Conservation (phyloP, 2,797 vertebrate species). For the Aselliscus stoliczkanus region DNA sequence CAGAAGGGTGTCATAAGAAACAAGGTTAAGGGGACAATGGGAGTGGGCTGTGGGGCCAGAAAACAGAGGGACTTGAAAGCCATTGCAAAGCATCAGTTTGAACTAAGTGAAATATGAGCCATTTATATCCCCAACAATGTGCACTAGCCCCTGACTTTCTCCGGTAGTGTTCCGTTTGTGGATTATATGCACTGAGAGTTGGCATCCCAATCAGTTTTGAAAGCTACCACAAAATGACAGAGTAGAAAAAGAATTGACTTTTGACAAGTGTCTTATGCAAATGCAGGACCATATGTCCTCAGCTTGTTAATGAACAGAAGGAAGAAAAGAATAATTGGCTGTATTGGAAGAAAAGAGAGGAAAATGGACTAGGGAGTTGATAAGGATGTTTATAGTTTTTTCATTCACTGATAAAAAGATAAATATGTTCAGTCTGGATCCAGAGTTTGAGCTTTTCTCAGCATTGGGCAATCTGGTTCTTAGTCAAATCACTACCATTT, state of each 20-base stretch:
- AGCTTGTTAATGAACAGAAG: not conserved
- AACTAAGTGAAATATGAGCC: not conserved
- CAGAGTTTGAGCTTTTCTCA: not conserved
- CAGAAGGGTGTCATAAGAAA: fast-evolving
- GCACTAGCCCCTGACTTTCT: not conserved
- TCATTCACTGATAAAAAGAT: not conserved
- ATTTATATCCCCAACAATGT: not conserved
- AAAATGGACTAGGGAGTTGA: not conserved
- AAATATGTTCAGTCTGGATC: not conserved
- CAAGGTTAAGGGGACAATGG: not conserved
- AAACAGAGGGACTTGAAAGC: not conserved
- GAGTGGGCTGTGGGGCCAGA: fast-evolving
- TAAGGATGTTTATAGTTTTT: not conserved
- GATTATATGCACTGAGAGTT: not conserved
- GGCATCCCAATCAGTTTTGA: not conserved
- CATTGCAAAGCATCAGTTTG: not conserved
- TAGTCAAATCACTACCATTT: not conserved
- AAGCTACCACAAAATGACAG: constrained; percentile 4
- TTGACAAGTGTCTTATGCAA: constrained; percentile 58
- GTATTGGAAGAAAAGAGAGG: not conserved
- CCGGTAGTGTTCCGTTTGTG: not conserved
- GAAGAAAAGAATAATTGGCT: not conserved
- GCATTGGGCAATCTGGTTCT: not conserved
- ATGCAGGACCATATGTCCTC: constrained; percentile 42
- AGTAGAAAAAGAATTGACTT: constrained; percentile 8